These are phyloP conservation scores for Oreochromis niloticus DNA, from an alignment of 2,113 vertebrate genomes.

Conservation along the genomic window DNA sequence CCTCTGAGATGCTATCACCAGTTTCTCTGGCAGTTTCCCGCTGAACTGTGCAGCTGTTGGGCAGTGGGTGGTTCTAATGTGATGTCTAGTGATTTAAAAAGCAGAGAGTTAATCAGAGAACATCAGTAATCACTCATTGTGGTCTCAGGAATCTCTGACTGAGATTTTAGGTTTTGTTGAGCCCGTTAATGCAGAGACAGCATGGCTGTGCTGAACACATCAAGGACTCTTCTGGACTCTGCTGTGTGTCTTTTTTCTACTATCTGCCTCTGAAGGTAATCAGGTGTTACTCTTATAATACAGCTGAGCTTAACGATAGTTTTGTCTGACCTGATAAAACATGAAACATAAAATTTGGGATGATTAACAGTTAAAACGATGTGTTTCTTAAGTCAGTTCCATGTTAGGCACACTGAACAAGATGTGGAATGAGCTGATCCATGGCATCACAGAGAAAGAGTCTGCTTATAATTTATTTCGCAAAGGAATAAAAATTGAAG, in stretches of 20 bases:
- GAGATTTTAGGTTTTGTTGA: neutral
- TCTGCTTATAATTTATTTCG: neutral
- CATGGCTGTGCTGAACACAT: neutral
- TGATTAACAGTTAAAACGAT: neutral
- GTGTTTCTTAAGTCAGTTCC: too few relatives aligned
- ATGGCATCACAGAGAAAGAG: neutral
- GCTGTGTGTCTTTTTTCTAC: neutral
- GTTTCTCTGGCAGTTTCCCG: too few relatives aligned
- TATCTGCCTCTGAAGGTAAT: accelerated
- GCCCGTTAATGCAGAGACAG: neutral
- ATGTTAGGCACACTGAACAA: neutral
- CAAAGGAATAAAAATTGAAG: too few relatives aligned
- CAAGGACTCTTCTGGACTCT: neutral
- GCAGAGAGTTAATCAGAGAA: too few relatives aligned
- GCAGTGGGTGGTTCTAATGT: too few relatives aligned
- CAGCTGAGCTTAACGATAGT: neutral
- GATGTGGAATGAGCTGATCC: neutral
- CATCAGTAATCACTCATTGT: neutral
- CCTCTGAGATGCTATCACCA: too few relatives aligned
- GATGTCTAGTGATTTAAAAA: too few relatives aligned
- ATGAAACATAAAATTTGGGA: neutral
- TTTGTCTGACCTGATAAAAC: neutral
- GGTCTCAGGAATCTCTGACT: neutral
- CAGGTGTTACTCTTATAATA: neutral
- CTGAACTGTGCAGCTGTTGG: too few relatives aligned